Evolutionary conservation across 2,797 vertebrate genomes (phyloP), one percentile per base, ranked within the genome.

Genomic region (Myotis planiceps): DNA sequence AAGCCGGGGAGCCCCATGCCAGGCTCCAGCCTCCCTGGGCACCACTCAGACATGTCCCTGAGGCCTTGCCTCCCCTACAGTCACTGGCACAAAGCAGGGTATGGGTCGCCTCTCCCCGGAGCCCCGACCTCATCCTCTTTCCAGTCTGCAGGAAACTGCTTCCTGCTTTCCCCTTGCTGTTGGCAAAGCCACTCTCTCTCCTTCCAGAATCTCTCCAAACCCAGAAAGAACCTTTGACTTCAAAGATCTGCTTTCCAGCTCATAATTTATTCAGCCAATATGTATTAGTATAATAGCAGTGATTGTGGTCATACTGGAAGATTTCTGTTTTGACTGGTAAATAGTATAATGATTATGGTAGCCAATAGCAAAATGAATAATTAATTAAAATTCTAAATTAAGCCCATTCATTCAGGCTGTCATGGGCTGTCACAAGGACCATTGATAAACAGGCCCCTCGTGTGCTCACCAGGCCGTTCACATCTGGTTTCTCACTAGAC

Each of bases 371-470:
- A 76, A 89, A 75, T 68, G 60, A 88, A 86, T 86, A 90, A 81
- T 60, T 83, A 92, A 92, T 92, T 92, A 72, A 92, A 87, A 90
- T 95, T 91, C 63, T 76, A 96, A 88, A 94, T 96, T 90, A 94
- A 94, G 94, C 85, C 81, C 78, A 60, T 88, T 60, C 39, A 79
- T 92, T 85, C 51, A 39, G 49, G 78, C 45, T 51, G 55, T 78
- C 84, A 90, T 14, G 45, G 60, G 27, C 71, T 27, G 47, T 92
- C 66, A 76, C 71, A 66, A 66, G 66, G 32, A 66, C 37, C 21
- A 34, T 0, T 72, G 88, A 74, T 47, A 80, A 74, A 51, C 8
- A 5, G 27, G 29, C 55, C 53, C 55, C 37, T 21, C 0, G 0
- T 49, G 12, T 32, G 60, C 69, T 45, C 39, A 8, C 9, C 16